phyloP scores from a whole-genome alignment of 2,888 invertebrate genomes.

The Chloroclystis v-ata region DNA sequence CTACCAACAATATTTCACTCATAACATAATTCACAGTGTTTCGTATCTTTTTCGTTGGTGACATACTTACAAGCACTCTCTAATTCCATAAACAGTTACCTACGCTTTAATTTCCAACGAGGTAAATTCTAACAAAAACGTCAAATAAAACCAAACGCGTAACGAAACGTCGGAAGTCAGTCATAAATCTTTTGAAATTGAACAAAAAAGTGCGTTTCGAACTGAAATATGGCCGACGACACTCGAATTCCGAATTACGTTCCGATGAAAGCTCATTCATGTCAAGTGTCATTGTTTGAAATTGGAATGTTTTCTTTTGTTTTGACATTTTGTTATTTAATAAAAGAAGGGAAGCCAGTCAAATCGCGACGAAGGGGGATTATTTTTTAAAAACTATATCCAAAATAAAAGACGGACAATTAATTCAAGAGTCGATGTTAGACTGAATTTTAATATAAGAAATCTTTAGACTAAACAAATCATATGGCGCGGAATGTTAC shows the following conservation, averaged over 20 bases:
- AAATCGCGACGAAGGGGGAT: too few species aligned
- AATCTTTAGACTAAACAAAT: too few species aligned
- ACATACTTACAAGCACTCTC: too few species aligned
- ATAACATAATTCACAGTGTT: too few species aligned
- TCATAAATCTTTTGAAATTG: conserved; percentile 51
- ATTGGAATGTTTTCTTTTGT: conserved; percentile 24
- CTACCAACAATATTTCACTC: too few species aligned
- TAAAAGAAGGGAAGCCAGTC: conserved; percentile 9
- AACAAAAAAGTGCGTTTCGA: conserved; percentile 43
- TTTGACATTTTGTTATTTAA: conserved; percentile 21
- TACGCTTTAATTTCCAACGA: conserved; percentile 31
- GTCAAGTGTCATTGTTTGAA: conserved; percentile 27
- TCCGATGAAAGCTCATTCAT: conserved; percentile 31
- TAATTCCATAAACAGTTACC: background rate
- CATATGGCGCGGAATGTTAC: too few species aligned
- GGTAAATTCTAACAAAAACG: conserved; percentile 28
- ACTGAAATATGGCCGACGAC: conserved; percentile 33
- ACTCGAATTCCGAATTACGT: conserved; percentile 29
- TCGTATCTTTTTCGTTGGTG: too few species aligned
- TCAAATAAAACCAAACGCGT: conserved; percentile 30
- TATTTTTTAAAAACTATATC: too few species aligned
- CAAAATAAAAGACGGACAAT: too few species aligned
- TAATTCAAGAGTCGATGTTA: too few species aligned
- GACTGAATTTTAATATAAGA: too few species aligned
- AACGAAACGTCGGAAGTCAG: conserved; percentile 48